Percentiles rank a stretch among this genome's conserved stretches.
Conservation (phyloP, 2,797 vertebrate genomes). For the Sciurus vulgaris region DNA sequence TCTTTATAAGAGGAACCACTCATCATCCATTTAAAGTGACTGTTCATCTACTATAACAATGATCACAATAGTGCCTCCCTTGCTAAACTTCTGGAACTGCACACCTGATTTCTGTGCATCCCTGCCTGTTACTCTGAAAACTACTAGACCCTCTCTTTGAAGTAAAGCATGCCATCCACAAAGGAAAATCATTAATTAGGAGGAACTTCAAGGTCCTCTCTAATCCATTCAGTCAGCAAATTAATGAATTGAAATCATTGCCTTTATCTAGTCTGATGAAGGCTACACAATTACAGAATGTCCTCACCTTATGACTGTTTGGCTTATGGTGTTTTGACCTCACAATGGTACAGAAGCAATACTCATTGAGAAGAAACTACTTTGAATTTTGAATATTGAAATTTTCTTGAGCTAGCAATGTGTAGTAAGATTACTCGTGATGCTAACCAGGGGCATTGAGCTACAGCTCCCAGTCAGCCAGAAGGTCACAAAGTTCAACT, state of each 20-base stretch:
- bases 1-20: neutral
- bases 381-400: neutral
- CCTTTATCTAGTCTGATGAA: neutral
- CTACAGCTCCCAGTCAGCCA: neutral
- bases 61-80: neutral
- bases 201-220: constrained; percentile 32
- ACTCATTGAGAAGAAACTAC: neutral
- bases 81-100: neutral
- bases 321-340: neutral
- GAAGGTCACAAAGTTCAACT: neutral
- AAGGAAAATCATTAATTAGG: constrained; percentile 14
- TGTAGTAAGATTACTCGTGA: neutral
- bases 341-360: neutral
- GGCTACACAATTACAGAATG: neutral
- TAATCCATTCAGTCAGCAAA: neutral
- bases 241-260: constrained; percentile 50
- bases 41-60: neutral
- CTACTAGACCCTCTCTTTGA: neutral
- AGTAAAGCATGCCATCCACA: neutral
- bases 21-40: neutral
- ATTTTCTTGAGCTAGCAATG: neutral
- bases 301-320: neutral
- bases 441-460: neutral
- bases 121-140: neutral
- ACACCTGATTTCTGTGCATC: constrained; percentile 1